Conservation (phyloP, 2,888 invertebrate species). For the Cephus sareptanus region DNA sequence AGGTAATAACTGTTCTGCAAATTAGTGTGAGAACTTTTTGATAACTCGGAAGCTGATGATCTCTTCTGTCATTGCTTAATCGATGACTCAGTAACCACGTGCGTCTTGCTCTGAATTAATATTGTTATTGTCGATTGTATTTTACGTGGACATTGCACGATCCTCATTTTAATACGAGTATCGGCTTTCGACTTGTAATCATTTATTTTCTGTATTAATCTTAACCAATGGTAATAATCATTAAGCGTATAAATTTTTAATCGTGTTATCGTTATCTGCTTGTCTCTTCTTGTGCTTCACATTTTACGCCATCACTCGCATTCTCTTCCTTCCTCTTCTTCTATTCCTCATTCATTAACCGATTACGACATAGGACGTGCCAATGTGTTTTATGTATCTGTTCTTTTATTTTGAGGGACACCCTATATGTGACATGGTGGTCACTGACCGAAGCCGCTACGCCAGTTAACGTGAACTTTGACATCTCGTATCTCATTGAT, state of each 20-base stretch:
- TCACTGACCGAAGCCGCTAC: slow-evolving; percentile 22
- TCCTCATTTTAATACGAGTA: background rate
- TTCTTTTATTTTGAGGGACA: slow-evolving; percentile 2
- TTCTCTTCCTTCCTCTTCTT: background rate
- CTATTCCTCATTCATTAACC: background rate
- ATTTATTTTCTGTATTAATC: background rate
- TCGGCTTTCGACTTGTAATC: background rate
- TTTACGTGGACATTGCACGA: background rate
- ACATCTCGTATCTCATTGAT: slow-evolving; percentile 22
- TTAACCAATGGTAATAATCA: background rate
- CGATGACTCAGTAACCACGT: background rate
- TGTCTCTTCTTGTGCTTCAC: background rate
- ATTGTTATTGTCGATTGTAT: background rate
- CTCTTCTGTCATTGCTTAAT: background rate
- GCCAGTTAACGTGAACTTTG: slow-evolving; percentile 20
- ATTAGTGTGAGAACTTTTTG: background rate
- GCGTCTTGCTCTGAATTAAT: background rate
- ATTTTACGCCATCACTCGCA: background rate
- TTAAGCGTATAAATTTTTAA: background rate
- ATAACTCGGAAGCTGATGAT: background rate
- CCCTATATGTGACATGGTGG: slow-evolving; percentile 13
- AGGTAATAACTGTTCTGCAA: background rate
- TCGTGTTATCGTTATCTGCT: background rate
- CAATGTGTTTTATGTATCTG: background rate
- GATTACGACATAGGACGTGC: background rate